Evolutionary conservation across 2,113 vertebrate genomes (phyloP), one percentile per base, ranked within the genome.

Genomic region (Tursiops truncatus): DNA sequence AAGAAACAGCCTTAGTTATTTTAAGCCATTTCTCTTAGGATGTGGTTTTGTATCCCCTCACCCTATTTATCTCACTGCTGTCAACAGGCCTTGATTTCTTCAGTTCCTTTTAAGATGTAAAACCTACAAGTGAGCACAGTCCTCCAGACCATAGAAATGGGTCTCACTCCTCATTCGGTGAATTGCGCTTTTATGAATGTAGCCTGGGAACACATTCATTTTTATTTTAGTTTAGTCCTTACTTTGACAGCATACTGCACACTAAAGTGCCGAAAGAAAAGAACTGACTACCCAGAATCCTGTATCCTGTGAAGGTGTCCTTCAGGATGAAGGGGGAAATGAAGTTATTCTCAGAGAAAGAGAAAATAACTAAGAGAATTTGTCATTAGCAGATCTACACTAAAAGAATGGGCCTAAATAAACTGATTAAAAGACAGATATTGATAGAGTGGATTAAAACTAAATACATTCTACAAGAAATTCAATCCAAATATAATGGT

Each of bases 181-280:
- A 89, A 47, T 85, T 41, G 13, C 2, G 31, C 10, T 83, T 87
- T 88, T 50, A 79, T 68, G 28, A 80, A 76, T 12, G 25, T 8
- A 70, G 41, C 74, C 50, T 56, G 17, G 58, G 13, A 91, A 17
- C 15, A 76, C 23, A 82, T 83, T 93, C 25, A 90, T 62, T 89
- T 94, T 91, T 79, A 79, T 83, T 38, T 91, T 41, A 68, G 33
- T n/a, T 76, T 82, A n/a, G 62, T 87, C 82, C 77, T 96, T 17
- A 83, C 79, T 83, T 93, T 91, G 74, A 60, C 15, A 68, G 38
- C n/a, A 70, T 12, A 31, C 12, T 47, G 3, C 3, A 80, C 15
- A 15, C 63, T 50, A 67, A 95, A 67, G 25, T 56, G n/a, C 11
- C 65, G 82, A 53, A 53, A 77, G 28, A 53, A 53, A 77, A 77